Base-by-base conservation (phyloP, 2,113 vertebrate genomes). In the Xiphophorus maculatus region DNA sequence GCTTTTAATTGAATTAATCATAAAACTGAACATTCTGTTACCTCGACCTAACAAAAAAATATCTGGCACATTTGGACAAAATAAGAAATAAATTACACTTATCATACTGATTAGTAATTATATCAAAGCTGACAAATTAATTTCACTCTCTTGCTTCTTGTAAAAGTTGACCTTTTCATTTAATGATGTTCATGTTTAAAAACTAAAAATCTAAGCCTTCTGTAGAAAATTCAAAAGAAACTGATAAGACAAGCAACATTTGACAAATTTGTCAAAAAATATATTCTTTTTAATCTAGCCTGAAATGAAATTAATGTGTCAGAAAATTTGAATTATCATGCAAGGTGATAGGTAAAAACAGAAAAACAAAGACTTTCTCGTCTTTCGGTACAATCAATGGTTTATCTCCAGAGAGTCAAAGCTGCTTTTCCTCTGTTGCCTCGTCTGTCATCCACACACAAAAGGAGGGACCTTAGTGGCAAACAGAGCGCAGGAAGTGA, bases 401-500 rank as follows among this genome's bases (percentile, higher is more conserved):
- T 35, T 44, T 60, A 73, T 90, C 88, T 90, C 89, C 68, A 37
- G 87, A 91, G 91, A 92, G 74, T 61, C 15, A 1, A 80, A 79
- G 90, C 80, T 75, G 85, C 81, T 85, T 88, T 84, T 93, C 79
- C 84, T 90, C 88, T 80, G 86, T 82, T 72, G 40, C 77, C 84
- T 91, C 60, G 71, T 87, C 83, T 84, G 71, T 86, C 87, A 82
- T 77, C 88, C 81, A 70, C 44, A 70, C 44, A 89, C 90, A 89
- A 84, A 90, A 84, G 82, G 81, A 89, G 83, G 89, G 91, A 92
- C 89, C 89, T 88, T 83, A 78, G 79, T 82, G 84, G 71, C 79
- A 76, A 89, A 86, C 77, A 67, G 81, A 87, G 80, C 85, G 32
- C 80, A 75, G 85, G 77, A 73, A 91, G 87, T 63, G 86, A 92